These are phyloP conservation scores for Xyliphius kryptos DNA, from an alignment of 2,113 vertebrate species.

Conservation along the genomic window DNA sequence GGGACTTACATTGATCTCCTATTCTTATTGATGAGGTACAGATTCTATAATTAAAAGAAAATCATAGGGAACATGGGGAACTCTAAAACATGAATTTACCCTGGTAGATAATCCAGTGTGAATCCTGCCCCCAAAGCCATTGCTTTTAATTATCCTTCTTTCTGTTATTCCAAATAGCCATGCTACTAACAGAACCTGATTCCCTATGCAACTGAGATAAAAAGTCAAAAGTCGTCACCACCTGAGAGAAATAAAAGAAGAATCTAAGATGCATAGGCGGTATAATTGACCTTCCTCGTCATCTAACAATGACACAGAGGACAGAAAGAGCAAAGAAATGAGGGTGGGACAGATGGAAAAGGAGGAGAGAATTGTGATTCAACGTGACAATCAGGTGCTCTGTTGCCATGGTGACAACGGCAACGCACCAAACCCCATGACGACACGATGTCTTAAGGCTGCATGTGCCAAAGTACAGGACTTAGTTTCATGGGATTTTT, in stretches of 20 bases:
- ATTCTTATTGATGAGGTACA: neutral
- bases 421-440: slow-evolving; percentile 18
- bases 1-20: neutral
- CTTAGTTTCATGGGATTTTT: neutral
- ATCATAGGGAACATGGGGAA: neutral
- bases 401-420: slow-evolving; percentile 12
- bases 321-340: slow-evolving; percentile 23
- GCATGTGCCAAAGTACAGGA: neutral
- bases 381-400: slow-evolving; percentile 19
- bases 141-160: too few species aligned
- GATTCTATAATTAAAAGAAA: neutral
- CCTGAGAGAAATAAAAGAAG: neutral
- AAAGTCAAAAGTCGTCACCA: neutral
- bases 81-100: too few species aligned
- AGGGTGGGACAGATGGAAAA: neutral
- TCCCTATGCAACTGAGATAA: too few species aligned
- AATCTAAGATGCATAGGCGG: neutral
- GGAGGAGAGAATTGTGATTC: slow-evolving; percentile 14
- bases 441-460: slow-evolving; percentile 1
- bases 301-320: slow-evolving; percentile 20
- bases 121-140: too few species aligned
- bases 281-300: slow-evolving; percentile 2
- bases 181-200: too few species aligned
- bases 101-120: too few species aligned
- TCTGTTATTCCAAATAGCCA: too few species aligned